Evolutionary conservation across 1,140 invertebrate species (phyloP).

Genomic region (Drosophila mojavensis): DNA sequence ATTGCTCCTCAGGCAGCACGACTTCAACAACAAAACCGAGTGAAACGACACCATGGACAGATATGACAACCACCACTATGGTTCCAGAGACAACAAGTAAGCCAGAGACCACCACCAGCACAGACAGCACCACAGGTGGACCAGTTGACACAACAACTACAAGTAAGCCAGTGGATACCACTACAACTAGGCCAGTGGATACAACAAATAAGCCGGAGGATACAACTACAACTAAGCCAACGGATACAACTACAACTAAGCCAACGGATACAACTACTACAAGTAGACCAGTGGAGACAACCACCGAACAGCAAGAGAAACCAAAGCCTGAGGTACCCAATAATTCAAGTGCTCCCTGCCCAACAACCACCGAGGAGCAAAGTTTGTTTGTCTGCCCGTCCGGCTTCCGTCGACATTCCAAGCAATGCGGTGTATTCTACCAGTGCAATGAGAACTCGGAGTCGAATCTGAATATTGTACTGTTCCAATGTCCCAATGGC

Average conservation of each 20-base stretch:
- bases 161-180: neutral
- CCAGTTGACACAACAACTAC: conserved; percentile 45
- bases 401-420: conserved; percentile 92
- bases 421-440: conserved; percentile 93
- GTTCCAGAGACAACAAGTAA: conserved; percentile 43
- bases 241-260: neutral
- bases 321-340: conserved; percentile 23
- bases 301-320: conserved; percentile 69
- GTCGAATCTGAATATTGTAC: conserved; percentile 89
- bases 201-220: neutral
- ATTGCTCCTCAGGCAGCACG: conserved; percentile 61
- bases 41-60: conserved; percentile 23
- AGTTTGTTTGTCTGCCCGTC: conserved; percentile 90
- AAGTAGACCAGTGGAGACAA: conserved; percentile 22
- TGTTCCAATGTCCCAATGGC: conserved; percentile 90
- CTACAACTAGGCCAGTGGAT: neutral
- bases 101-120: conserved; percentile 19
- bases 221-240: conserved; percentile 3
- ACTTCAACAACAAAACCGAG: conserved; percentile 42
- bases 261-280: conserved; percentile 22
- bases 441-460: conserved; percentile 89
- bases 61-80: conserved; percentile 1
- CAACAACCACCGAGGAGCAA: conserved; percentile 87
- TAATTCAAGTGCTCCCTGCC: conserved; percentile 83
- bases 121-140: neutral